Percentiles rank a stretch among this genome's conserved stretches.
Conservation (phyloP, 2,888 invertebrate species). For the Amphipyra berbera region DNA sequence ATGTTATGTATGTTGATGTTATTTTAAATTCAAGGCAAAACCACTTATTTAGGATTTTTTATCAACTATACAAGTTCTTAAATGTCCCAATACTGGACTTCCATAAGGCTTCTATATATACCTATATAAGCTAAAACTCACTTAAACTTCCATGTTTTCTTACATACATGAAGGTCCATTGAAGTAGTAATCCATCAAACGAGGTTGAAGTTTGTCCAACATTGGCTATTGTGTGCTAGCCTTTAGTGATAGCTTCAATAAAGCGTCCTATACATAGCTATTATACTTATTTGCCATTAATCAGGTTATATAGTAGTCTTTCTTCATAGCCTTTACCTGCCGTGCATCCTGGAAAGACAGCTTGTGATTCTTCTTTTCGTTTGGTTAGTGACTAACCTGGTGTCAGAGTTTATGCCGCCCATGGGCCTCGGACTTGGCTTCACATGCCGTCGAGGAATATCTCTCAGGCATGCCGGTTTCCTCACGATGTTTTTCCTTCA, state of each 20-base stretch:
- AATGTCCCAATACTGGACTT: background rate
- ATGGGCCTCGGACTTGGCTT: no score
- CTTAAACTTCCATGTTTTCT: constrained; percentile 6
- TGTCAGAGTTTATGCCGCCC: no score
- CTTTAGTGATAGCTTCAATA: constrained; percentile 39
- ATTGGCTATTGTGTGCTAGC: constrained; percentile 33
- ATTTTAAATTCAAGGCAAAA: no score
- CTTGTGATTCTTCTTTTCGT: no score
- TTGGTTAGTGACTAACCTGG: no score
- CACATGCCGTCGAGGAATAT: no score
- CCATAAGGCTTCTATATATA: background rate
- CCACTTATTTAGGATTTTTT: background rate
- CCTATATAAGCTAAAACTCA: constrained; percentile 9
- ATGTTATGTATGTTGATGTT: no score
- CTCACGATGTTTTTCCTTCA: no score
- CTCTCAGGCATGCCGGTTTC: no score
- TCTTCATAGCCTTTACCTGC: no score
- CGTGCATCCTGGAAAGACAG: no score
- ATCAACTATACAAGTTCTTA: background rate
- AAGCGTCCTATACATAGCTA: constrained; percentile 9
- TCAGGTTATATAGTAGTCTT: no score
- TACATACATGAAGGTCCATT: constrained; percentile 34
- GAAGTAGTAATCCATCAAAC: constrained; percentile 47
- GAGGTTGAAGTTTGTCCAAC: constrained; percentile 42
- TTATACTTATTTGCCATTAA: background rate